Percentiles rank a stretch among this genome's conserved stretches.
Evolutionary conservation across 2,888 invertebrate genomes (phyloP).

Genomic region (Drosophila peninsularis): DNA sequence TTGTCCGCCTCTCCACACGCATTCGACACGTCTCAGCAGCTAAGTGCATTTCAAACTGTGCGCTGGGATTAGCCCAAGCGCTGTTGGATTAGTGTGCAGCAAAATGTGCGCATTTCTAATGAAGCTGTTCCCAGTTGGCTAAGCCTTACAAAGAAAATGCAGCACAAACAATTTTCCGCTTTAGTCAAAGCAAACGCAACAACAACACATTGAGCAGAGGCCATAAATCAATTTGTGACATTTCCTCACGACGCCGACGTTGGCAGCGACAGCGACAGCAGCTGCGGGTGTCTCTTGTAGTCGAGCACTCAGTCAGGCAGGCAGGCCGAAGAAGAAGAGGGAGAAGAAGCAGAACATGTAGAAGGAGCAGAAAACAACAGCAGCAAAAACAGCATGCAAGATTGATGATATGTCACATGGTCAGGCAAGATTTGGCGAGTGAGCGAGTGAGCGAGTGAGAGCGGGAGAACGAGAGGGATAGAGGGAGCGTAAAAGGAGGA

Average conservation of each 20-base stretch:
- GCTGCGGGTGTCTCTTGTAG: conserved; percentile 16
- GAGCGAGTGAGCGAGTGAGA: conserved; percentile 11
- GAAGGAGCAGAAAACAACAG: conserved; percentile 16
- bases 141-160: conserved; percentile 56
- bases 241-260: conserved; percentile 68
- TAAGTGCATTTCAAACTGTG: conserved; percentile 54
- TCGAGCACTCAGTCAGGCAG: background rate
- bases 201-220: conserved; percentile 33
- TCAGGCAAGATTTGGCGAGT: conserved; percentile 52
- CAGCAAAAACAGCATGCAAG: conserved; percentile 42
- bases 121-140: conserved; percentile 64
- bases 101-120: conserved; percentile 71
- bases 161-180: conserved; percentile 44
- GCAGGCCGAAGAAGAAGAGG: conserved; percentile 13
- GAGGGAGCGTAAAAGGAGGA: background rate
- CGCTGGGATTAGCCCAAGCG: conserved; percentile 38
- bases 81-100: conserved; percentile 55
- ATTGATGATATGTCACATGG: conserved; percentile 77
- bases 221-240: conserved; percentile 80
- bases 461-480: conserved; percentile 9
- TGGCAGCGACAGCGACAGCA: conserved; percentile 44
- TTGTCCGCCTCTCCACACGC: background rate
- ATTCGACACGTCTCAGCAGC: conserved; percentile 32
- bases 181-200: conserved; percentile 22
- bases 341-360: conserved; percentile 26